These are phyloP conservation scores for Notarius quadriscutis DNA, from an alignment of 2,113 vertebrate species.

Conservation along the genomic window DNA sequence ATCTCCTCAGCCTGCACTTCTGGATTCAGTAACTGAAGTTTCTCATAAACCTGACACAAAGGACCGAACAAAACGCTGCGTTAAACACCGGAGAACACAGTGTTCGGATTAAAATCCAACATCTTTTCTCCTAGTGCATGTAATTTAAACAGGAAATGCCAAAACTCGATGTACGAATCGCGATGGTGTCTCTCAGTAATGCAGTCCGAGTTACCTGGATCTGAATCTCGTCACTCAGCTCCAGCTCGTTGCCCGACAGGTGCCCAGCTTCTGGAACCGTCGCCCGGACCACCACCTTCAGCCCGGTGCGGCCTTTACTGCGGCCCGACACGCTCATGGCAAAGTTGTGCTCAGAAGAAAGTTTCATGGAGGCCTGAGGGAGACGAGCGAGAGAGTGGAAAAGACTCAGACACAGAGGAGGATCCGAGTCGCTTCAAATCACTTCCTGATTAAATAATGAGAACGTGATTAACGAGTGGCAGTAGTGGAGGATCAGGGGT, in stretches of 20 bases:
- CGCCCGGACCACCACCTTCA: constrained; percentile 81
- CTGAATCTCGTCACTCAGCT: constrained; percentile 89
- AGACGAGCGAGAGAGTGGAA: constrained; percentile 24
- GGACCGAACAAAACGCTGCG: background rate
- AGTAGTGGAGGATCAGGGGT: background rate
- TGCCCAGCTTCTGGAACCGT: constrained; percentile 77
- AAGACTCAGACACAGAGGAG: constrained; percentile 4
- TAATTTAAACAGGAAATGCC: background rate
- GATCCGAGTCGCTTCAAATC: background rate
- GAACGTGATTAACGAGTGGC: background rate
- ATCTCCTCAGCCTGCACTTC: constrained; percentile 80
- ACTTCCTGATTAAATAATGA: background rate
- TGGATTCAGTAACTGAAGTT: constrained; percentile 81
- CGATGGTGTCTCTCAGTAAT: too few species aligned
- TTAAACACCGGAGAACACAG: background rate
- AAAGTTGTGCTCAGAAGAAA: constrained; percentile 84
- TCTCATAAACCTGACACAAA: constrained; percentile 85
- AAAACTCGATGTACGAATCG: too few species aligned
- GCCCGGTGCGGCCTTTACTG: constrained; percentile 83
- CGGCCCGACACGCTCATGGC: constrained; percentile 84
- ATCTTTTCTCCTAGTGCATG: background rate
- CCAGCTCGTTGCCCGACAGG: constrained; percentile 70
- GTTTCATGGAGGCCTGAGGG: constrained; percentile 80
- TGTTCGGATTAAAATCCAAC: background rate
- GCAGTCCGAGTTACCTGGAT: constrained; percentile 81